Base-by-base conservation (phyloP, 1,140 invertebrate species). In the Pristionchus pacificus region DNA sequence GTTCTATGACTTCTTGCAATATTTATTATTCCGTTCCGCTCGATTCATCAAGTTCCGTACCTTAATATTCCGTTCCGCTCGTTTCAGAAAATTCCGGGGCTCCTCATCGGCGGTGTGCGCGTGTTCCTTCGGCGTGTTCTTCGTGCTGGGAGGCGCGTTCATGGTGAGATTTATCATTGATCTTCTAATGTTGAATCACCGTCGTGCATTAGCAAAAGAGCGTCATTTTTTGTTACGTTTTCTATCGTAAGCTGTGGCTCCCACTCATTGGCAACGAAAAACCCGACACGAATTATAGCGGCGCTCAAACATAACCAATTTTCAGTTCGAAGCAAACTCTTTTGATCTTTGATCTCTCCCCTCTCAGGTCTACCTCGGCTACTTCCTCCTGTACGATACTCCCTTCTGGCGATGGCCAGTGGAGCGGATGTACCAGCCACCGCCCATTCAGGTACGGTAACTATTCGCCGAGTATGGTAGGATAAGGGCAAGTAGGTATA, bases 11-110 rank as follows among this genome's bases (percentile, higher is more conserved):
- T n/a, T n/a, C n/a, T n/a, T n/a, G n/a, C n/a, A n/a, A 77, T 14
- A 29, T 19, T 27, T n/a, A 15, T 75, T 75, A 24, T 49, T 19
- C 6, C 6, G 19, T 6, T 49, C 19, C 19, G 38, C 19, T 19
- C 38, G 6, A 49, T 49, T 49, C 38, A 49, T 6, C 38, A 49
- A 49, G 38, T 49, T 49, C 19, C 38, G 38, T 49, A 13, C n/a
- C 2, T 70, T 29, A 29, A 73, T 13, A n/a, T n/a, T n/a, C n/a
- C 13, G 30, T 59, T 59, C 38, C 55, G 32, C 49, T 31, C 29
- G 15, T 76, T 80, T 14, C 31, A 82, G 80, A 58, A 83, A 84
- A 74, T 83, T 81, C 65, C 80, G 82, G 13, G 81, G 81, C 3
- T 84, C 76, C 32, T 81, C 82, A 14, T 66, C 76, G 1, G 64